Conservation (phyloP, 1,140 invertebrate genomes). For the Diachasma alloeum region DNA sequence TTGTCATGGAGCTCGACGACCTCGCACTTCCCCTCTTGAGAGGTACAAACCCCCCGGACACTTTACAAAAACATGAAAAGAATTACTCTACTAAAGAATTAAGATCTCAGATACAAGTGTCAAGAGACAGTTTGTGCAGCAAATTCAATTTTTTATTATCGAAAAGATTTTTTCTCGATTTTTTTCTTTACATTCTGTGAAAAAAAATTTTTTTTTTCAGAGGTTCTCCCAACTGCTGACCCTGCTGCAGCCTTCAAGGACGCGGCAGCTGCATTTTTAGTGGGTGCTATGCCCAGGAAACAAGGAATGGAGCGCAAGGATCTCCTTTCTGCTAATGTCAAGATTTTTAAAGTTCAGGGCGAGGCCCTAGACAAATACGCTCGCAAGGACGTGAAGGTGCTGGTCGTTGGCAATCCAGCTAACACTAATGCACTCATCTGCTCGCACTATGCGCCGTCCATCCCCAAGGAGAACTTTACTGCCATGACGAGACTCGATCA, state of each 20-base stretch:
- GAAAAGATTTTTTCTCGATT: too few relatives aligned
- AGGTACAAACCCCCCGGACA: constrained; percentile 56
- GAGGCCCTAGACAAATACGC: constrained; percentile 92
- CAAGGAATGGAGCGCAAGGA: constrained; percentile 99
- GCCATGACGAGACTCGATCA: constrained; percentile 99
- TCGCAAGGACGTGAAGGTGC: constrained; percentile 93
- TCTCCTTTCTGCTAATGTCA: constrained; percentile 93
- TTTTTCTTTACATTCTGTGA: too few relatives aligned
- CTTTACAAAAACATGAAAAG: background rate
- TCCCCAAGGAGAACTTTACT: constrained; percentile 96
- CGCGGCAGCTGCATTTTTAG: constrained; percentile 96
- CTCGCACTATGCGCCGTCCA: constrained; percentile 96
- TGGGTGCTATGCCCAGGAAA: constrained; percentile 97
- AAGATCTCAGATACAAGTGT: too few relatives aligned
- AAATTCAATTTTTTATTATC: too few relatives aligned
- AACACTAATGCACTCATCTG: constrained; percentile 99
- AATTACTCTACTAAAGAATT: too few relatives aligned
- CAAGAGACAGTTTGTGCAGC: too few relatives aligned
- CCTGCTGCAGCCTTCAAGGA: constrained; percentile 92
- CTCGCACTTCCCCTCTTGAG: constrained; percentile 91
- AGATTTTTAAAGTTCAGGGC: constrained; percentile 97
- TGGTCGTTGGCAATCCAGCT: constrained; percentile 99
- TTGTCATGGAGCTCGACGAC: constrained; percentile 97
- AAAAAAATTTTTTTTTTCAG: constrained; percentile 39
- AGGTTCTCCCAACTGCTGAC: constrained; percentile 87